A percentile compares a stretch with the other conserved stretches of the same genome.
These are phyloP conservation scores for Oceanodroma tethys DNA, from an alignment of 2,113 vertebrate genomes.

Conservation along the genomic window DNA sequence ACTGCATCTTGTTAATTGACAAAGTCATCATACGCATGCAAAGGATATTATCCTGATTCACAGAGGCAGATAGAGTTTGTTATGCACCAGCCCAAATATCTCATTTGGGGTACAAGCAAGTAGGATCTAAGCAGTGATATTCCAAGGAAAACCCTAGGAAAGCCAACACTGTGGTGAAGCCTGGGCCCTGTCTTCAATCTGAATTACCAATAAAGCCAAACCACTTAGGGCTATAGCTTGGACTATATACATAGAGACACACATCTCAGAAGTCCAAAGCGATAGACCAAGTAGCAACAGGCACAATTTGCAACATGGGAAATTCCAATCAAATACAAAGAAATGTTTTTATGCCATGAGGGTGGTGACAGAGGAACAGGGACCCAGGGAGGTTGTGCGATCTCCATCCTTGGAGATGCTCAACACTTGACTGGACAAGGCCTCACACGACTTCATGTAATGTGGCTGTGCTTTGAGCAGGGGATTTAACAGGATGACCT, in stretches of 20 bases:
- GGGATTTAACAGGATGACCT: neutral
- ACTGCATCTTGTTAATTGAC: neutral
- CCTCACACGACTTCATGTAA: neutral
- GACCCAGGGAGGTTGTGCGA: neutral
- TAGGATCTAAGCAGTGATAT: neutral
- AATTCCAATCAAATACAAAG: neutral
- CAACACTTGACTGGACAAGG: neutral
- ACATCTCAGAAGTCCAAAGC: neutral
- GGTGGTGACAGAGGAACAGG: neutral
- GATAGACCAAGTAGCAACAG: neutral
- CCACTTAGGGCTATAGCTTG: neutral
- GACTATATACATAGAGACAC: neutral
- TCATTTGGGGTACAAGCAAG: neutral
- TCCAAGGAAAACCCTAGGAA: neutral
- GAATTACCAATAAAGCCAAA: neutral
- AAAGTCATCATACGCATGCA: neutral
- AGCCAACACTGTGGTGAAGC: neutral
- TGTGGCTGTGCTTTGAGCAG: neutral
- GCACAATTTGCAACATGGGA: neutral
- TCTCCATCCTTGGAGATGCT: neutral
- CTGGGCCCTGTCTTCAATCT: neutral
- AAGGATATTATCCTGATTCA: neutral
- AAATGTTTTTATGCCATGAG: neutral
- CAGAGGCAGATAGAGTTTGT: neutral
- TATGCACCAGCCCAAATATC: neutral